phyloP scores from a whole-genome alignment of 1,140 invertebrate genomes.

The Pachyrhynchus sulphureomaculatus region DNA sequence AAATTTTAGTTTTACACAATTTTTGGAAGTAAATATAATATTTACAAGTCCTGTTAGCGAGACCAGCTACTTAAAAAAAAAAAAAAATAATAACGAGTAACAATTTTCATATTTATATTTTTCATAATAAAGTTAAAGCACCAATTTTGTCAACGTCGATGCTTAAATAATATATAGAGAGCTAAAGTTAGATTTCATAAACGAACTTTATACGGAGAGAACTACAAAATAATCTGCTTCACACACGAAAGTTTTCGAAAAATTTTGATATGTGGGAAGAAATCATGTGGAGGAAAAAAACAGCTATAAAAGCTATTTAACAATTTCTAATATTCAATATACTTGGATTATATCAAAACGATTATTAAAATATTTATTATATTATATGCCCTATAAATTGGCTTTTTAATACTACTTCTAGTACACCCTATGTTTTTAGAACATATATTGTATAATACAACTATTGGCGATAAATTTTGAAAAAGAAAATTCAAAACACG shows the following conservation, averaged over 20 bases:
- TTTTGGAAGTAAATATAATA: conserved; percentile 44
- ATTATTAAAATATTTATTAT: conserved; percentile 14
- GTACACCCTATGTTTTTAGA: background rate
- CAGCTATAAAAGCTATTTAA: background rate
- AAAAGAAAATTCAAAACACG: conserved; percentile 2
- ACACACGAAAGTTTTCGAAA: background rate
- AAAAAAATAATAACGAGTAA: conserved; percentile 43
- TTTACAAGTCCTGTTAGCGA: conserved; percentile 51
- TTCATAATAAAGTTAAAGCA: conserved; percentile 7
- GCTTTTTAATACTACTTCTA: conserved; percentile 6
- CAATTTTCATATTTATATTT: conserved; percentile 6
- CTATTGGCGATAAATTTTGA: background rate
- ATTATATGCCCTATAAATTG: background rate
- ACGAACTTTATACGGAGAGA: background rate
- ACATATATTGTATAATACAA: background rate
- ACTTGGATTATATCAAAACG: conserved; percentile 15
- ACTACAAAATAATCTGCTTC: background rate
- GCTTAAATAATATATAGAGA: conserved; percentile 19
- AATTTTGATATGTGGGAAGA: conserved; percentile 1
- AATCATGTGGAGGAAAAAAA: background rate
- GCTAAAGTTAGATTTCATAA: conserved; percentile 9
- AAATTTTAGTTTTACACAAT: conserved; percentile 46
- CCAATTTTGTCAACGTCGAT: conserved; percentile 14
- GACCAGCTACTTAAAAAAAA: conserved; percentile 45
- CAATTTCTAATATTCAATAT: conserved; percentile 17